Percentiles rank a stretch among this genome's conserved stretches.
Conservation (phyloP, 2,113 vertebrate species). For the Pogona vitticeps region DNA sequence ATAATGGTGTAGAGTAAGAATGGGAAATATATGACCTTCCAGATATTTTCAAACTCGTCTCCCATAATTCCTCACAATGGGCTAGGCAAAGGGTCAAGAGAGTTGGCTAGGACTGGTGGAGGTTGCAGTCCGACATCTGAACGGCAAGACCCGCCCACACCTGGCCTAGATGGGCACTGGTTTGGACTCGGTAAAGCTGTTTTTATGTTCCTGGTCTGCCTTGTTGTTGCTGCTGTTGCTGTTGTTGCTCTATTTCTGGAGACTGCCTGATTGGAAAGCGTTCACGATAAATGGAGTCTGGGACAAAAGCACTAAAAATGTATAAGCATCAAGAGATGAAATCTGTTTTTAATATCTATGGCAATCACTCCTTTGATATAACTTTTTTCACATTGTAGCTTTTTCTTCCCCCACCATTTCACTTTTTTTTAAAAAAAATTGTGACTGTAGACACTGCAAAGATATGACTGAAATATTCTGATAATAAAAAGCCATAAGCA, state of each 20-base stretch:
- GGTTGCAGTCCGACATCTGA: too few relatives aligned
- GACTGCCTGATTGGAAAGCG: background rate
- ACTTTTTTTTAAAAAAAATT: background rate
- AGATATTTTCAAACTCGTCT: too few relatives aligned
- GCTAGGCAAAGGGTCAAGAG: too few relatives aligned
- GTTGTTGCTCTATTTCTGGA: background rate
- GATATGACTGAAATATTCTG: slow-evolving; percentile 25
- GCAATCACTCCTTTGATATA: slow-evolving; percentile 37
- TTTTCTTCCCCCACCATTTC: background rate
- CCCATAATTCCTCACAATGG: too few relatives aligned
- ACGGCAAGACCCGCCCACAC: too few relatives aligned
- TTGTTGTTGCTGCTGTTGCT: background rate
- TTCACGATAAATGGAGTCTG: background rate
- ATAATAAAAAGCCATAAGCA: slow-evolving; percentile 43
- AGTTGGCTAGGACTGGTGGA: too few relatives aligned
- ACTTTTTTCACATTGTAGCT: slow-evolving; percentile 30
- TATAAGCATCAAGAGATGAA: slow-evolving; percentile 47
- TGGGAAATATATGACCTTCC: too few relatives aligned
- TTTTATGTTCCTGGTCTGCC: background rate
- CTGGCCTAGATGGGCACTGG: background rate
- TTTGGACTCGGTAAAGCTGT: background rate
- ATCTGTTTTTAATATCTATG: slow-evolving; percentile 19
- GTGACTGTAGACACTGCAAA: slow-evolving; percentile 45
- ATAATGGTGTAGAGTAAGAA: background rate
- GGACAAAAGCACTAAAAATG: slow-evolving; percentile 44